Percentiles rank a stretch among this genome's conserved stretches.
These are phyloP conservation scores for Phortica magna DNA, from an alignment of 2,888 invertebrate genomes.

Conservation along the genomic window DNA sequence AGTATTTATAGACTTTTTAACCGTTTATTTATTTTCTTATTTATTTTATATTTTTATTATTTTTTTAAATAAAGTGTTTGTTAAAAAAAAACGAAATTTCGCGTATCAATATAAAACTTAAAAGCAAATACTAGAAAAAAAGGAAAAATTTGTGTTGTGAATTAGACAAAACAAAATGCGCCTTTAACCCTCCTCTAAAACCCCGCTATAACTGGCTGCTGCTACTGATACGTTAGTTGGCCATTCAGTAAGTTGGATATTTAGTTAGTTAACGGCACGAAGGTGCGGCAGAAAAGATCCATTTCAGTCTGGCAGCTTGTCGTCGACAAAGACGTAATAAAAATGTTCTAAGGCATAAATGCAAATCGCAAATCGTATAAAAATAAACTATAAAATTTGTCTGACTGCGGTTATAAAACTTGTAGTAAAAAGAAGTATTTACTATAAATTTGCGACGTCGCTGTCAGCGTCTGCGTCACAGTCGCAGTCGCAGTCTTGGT, in stretches of 20 bases:
- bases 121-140: constrained; percentile 59
- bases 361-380: constrained; percentile 38
- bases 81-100: constrained; percentile 44
- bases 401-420: constrained; percentile 40
- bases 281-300: background rate
- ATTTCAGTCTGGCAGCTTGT: background rate
- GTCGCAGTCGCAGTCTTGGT: no score
- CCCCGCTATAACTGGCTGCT: background rate
- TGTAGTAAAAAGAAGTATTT: background rate
- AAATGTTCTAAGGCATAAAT: constrained; percentile 55
- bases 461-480: no score
- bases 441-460: background rate
- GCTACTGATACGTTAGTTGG: no score
- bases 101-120: constrained; percentile 68
- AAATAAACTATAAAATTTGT: constrained; percentile 52
- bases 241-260: no score
- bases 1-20: no score
- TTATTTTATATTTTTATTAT: background rate
- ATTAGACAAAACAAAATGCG: constrained; percentile 50
- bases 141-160: constrained; percentile 37
- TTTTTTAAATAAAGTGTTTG: background rate
- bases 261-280: background rate
- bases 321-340: constrained; percentile 54
- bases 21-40: background rate
- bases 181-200: background rate